Base-by-base conservation (phyloP, 2,888 invertebrate species). In the Pristionchus mayeri region DNA sequence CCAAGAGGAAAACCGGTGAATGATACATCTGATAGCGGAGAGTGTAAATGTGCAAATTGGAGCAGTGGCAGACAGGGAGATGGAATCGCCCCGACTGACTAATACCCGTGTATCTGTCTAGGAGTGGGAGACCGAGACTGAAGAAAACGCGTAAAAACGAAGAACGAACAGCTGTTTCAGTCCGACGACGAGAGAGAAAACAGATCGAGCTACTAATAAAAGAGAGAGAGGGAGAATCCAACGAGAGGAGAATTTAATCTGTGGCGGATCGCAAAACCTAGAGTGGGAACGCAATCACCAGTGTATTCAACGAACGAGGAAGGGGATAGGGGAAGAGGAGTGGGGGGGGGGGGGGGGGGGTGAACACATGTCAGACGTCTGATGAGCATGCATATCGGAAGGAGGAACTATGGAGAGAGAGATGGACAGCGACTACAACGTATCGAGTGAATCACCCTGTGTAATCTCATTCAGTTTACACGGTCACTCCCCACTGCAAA, bases 181-280 rank as follows among this genome's bases (percentile, higher is more conserved):
- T 18, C 34, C 34, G 63, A 34, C 57, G 57, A 30, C 27, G 2
- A 34, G 63, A 63, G 18, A 57, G 34, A 30, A 63, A 18, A 27
- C 3, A 34, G 63, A 63, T 63, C 16, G 63, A 63, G 63, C 18
- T 63, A 63, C 63, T 63, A 63, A 63, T 63, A 63, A 34, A 63
- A 63, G 63, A 63, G n/a, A n/a, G n/a, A n/a, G n/a, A n/a, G n/a
- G n/a, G n/a, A n/a, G n/a, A n/a, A n/a, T n/a, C n/a, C n/a, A n/a
- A n/a, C n/a, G n/a, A n/a, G n/a, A n/a, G n/a, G n/a, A n/a, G n/a
- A n/a, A n/a, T n/a, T n/a, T n/a, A n/a, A n/a, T n/a, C n/a, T n/a
- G n/a, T n/a, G n/a, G n/a, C n/a, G n/a, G n/a, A n/a, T n/a, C n/a
- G n/a, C n/a, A n/a, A n/a, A n/a, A n/a, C n/a, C n/a, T n/a, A n/a